These are phyloP conservation scores for Sceloporus undulatus DNA, from an alignment of 2,113 vertebrate species.

Conservation along the genomic window DNA sequence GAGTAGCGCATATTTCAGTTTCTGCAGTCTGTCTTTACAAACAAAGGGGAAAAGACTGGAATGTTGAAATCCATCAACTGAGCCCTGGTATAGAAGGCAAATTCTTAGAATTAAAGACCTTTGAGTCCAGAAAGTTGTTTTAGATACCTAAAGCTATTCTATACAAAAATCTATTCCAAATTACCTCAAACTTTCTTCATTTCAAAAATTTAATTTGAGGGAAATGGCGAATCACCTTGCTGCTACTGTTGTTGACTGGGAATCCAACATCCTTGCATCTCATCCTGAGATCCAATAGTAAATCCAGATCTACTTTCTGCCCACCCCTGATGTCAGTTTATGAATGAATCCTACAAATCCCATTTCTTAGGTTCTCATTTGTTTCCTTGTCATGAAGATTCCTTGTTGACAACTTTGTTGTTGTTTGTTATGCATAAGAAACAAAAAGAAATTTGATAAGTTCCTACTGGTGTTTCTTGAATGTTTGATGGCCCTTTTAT, in stretches of 20 bases:
- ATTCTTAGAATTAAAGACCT: background rate
- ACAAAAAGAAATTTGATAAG: background rate
- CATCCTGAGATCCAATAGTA: background rate
- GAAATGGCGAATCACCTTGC: background rate
- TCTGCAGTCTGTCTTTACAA: background rate
- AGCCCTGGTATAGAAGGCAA: background rate
- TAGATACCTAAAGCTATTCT: too few species aligned
- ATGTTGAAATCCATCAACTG: background rate
- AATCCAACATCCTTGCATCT: background rate
- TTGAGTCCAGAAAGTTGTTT: too few species aligned
- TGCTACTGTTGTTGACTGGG: background rate
- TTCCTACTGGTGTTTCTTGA: accelerated
- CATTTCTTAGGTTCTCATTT: background rate
- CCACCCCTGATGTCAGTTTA: background rate
- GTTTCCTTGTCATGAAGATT: background rate
- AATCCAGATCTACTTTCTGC: background rate
- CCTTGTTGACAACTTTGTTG: background rate
- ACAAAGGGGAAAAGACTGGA: background rate
- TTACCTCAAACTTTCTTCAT: background rate
- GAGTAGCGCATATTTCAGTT: background rate
- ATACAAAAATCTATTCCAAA: background rate
- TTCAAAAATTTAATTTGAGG: background rate
- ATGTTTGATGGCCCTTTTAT: background rate
- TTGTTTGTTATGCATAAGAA: background rate
- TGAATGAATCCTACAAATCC: background rate